A percentile compares a stretch with the other conserved stretches of the same genome.
phyloP scores from a whole-genome alignment of 2,888 invertebrate genomes.

The Leptura quadrifasciata region DNA sequence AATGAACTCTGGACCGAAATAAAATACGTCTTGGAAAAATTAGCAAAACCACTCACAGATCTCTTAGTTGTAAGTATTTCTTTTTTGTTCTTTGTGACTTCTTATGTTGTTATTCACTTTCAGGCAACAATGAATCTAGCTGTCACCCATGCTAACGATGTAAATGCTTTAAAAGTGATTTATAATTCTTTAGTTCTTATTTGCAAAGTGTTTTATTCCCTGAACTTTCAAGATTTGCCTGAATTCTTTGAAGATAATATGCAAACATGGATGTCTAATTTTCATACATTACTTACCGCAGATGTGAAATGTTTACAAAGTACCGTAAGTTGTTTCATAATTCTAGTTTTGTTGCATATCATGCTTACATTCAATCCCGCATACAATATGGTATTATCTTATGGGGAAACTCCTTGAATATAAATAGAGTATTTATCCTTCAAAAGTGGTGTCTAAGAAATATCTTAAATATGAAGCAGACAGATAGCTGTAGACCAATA shows the following conservation, averaged over 20 bases:
- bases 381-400: too few species aligned
- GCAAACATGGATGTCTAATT: slow-evolving; percentile 94
- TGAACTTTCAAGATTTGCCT: slow-evolving; percentile 98
- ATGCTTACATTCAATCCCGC: too few species aligned
- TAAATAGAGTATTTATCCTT: too few species aligned
- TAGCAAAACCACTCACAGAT: slow-evolving; percentile 95
- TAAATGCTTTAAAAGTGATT: slow-evolving; percentile 88
- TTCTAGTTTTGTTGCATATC: too few species aligned
- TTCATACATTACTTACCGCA: slow-evolving; percentile 86
- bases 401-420: too few species aligned
- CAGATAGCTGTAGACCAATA: too few species aligned
- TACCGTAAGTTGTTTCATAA: slow-evolving; percentile 72
- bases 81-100: slow-evolving; percentile 42
- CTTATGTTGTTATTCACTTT: slow-evolving; percentile 55
- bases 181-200: slow-evolving; percentile 92
- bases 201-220: slow-evolving; percentile 96
- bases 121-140: slow-evolving; percentile 91
- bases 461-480: too few species aligned
- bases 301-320: slow-evolving; percentile 87
- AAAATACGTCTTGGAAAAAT: slow-evolving; percentile 94
- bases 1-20: slow-evolving; percentile 97
- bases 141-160: slow-evolving; percentile 85
- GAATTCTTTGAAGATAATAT: slow-evolving; percentile 99
- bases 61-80: slow-evolving; percentile 83
- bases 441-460: too few species aligned